These are phyloP conservation scores for Lepidotrigona ventralis DNA, from an alignment of 1,140 invertebrate species.

Conservation along the genomic window DNA sequence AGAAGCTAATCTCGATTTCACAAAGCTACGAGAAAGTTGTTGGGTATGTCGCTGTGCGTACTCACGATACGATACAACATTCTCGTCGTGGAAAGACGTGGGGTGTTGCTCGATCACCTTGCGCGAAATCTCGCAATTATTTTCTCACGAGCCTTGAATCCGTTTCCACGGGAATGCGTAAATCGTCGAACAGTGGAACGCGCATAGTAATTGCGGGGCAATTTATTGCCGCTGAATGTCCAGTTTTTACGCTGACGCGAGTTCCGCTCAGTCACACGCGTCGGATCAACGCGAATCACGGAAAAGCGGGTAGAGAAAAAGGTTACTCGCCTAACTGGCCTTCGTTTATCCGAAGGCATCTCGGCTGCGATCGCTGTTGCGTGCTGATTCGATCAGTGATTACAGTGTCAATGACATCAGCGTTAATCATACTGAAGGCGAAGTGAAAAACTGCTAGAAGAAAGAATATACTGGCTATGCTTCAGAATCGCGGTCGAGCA, in stretches of 20 bases:
- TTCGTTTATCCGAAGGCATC: slow-evolving; percentile 18
- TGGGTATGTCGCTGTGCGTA: neutral
- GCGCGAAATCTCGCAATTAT: slow-evolving; percentile 64
- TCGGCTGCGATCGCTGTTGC: neutral
- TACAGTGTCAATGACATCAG: neutral
- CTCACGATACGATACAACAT: slow-evolving; percentile 35
- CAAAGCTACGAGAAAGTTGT: slow-evolving; percentile 64
- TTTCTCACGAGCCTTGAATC: slow-evolving; percentile 61
- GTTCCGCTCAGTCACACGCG: slow-evolving; percentile 1
- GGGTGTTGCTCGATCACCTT: slow-evolving; percentile 65
- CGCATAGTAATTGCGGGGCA: slow-evolving; percentile 37
- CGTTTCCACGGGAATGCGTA: slow-evolving; percentile 36
- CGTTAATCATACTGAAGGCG: neutral
- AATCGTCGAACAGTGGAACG: neutral
- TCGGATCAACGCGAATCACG: slow-evolving; percentile 2
- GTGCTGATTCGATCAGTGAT: neutral
- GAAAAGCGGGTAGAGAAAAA: slow-evolving; percentile 19
- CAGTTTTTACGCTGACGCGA: slow-evolving; percentile 34
- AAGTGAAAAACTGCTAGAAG: no score
- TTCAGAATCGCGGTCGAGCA: no score
- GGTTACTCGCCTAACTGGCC: neutral
- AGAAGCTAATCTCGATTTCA: slow-evolving; percentile 59
- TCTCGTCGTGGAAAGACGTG: slow-evolving; percentile 31
- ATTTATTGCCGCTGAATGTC: slow-evolving; percentile 41
- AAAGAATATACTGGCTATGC: no score